These are phyloP conservation scores for Nemopilema nomurai DNA, from an alignment of 30 jellyfish, hydroid and myxozoan genomes.

Conservation along the genomic window DNA sequence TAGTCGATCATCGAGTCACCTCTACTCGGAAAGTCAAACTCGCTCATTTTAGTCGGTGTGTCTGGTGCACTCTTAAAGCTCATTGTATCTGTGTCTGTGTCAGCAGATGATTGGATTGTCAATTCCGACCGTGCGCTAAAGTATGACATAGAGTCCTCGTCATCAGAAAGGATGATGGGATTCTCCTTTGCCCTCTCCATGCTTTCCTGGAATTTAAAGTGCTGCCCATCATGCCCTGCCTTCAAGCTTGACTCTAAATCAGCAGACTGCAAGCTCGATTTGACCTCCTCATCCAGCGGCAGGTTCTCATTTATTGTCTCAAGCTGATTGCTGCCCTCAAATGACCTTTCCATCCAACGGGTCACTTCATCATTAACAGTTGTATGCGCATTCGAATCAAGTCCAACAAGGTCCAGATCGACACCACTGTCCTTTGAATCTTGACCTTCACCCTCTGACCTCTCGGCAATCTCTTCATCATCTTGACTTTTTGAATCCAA, in stretches of 20 bases:
- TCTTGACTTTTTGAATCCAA: not conserved
- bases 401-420: conserved; percentile 6
- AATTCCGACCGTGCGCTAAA: conserved; percentile 88
- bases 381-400: conserved; percentile 14
- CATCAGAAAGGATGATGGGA: conserved; percentile 70
- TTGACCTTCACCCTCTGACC: not conserved
- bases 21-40: conserved; percentile 29
- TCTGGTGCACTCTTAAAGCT: conserved; percentile 65
- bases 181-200: conserved; percentile 72
- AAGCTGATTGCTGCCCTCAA: conserved; percentile 16
- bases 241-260: not conserved
- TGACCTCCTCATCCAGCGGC: not conserved
- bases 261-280: not conserved
- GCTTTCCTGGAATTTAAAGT: conserved; percentile 42
- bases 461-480: not conserved
- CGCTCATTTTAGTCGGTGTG: conserved; percentile 54
- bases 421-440: conserved; percentile 36
- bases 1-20: conserved; percentile 49
- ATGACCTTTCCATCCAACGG: conserved; percentile 57
- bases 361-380: conserved; percentile 37
- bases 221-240: not conserved
- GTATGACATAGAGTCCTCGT: conserved; percentile 77
- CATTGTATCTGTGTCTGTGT: conserved; percentile 51
- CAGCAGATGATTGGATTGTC: conserved; percentile 60
- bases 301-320: conserved; percentile 25